Conservation (phyloP, 2,888 invertebrate genomes). For the Biston betularia region DNA sequence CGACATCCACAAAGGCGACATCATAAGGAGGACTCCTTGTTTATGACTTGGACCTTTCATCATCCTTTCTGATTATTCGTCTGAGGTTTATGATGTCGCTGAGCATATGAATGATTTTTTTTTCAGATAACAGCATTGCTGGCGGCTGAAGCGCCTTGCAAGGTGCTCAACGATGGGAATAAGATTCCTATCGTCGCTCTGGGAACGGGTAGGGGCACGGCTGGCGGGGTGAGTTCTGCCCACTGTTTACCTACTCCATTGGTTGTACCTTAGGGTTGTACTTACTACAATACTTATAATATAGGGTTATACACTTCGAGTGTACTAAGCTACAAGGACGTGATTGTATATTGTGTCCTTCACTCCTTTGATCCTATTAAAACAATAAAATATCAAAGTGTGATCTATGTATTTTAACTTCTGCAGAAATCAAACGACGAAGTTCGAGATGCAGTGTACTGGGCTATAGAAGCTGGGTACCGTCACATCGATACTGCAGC, state of each 20-base stretch:
- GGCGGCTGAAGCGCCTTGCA: slow-evolving; percentile 57
- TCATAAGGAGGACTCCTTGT: no score
- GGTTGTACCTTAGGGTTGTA: no score
- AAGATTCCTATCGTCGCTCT: slow-evolving; percentile 76
- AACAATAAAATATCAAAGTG: no score
- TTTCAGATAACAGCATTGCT: slow-evolving; percentile 58
- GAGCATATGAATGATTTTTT: background rate
- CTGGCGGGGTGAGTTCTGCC: slow-evolving; percentile 58
- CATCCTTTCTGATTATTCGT: no score
- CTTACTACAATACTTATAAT: no score
- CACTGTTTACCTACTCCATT: background rate
- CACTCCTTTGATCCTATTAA: no score
- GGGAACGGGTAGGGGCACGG: slow-evolving; percentile 78
- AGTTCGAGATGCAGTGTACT: slow-evolving; percentile 59
- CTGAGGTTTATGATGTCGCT: no score
- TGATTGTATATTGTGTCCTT: no score
- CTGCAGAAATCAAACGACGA: slow-evolving; percentile 52
- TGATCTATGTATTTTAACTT: background rate
- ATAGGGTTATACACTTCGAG: no score
- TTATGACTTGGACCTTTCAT: no score
- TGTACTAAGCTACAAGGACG: no score
- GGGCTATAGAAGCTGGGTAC: slow-evolving; percentile 88
- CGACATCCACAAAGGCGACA: no score
- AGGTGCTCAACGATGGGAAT: slow-evolving; percentile 74
- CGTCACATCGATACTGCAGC: slow-evolving; percentile 88